Evolutionary conservation across 2,888 invertebrate species (phyloP).

Genomic region (Minunthozetes semirufus): DNA sequence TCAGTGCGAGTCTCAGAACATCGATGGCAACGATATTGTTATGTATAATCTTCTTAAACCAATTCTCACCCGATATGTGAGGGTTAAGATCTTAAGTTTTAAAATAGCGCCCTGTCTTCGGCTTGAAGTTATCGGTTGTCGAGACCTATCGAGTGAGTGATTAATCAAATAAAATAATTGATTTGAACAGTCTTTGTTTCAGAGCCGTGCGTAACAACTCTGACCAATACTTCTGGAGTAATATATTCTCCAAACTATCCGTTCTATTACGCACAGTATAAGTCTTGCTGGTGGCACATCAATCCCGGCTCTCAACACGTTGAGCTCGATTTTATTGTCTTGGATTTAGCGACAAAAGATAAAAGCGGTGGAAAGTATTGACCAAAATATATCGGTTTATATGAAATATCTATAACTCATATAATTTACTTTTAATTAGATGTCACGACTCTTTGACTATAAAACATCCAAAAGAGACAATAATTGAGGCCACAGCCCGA

Average conservation of each 20-base stretch:
- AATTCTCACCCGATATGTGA: conserved; percentile 42
- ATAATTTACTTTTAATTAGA: not conserved
- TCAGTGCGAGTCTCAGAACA: conserved; percentile 42
- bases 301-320: conserved; percentile 43
- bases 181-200: not conserved
- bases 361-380: conserved; percentile 29
- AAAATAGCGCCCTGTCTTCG: conserved; percentile 43
- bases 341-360: conserved; percentile 44
- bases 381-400: not conserved
- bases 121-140: conserved; percentile 44
- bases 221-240: conserved; percentile 31
- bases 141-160: conserved; percentile 41
- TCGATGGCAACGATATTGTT: conserved; percentile 42
- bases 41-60: conserved; percentile 43
- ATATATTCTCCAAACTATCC: conserved; percentile 40
- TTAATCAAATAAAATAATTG: not conserved
- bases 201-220: conserved; percentile 6
- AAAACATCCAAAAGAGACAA: conserved; percentile 28
- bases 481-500: conserved; percentile 21
- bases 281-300: conserved; percentile 44
- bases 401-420: not conserved
- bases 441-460: conserved; percentile 34
- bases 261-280: conserved; percentile 44
- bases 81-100: conserved; percentile 42
- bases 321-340: conserved; percentile 43